Evolutionary conservation across 2,888 invertebrate genomes (phyloP), one percentile per base, ranked within the genome.

Genomic region (Phyto melanocephala): DNA sequence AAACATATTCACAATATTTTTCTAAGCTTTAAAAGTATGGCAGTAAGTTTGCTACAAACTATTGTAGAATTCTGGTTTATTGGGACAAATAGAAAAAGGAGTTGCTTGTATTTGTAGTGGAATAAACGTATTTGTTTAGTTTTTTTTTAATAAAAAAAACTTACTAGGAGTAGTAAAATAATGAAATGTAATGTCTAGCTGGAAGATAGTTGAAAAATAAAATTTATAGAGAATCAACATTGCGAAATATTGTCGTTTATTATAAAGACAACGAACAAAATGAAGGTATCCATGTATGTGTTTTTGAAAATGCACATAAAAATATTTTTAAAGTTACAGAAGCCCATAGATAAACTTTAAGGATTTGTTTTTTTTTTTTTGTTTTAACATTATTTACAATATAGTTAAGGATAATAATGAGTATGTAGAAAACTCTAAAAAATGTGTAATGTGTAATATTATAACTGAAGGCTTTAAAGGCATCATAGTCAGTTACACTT

Each of bases 221-320:
- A 17, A 37, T 17, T 37, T 17, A 60, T 56, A 8, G 15, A 60
- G 40, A 13, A 42, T 13, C 52, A 60, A 11, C 33, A 62, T 11
- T 33, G 22, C 35, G 15, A 52, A 60, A 68, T 22, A 68, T 68
- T 28, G 58, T 22, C 35, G 1, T 37, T 58, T 54, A 40, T 68
- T 22, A 28, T 20, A 60, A 35, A 11, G 47, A 68, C n/a, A 42
- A 8, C 33, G 22, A 17, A 28, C n/a, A 33, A 50, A 42, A 7
- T 1, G 11, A 37, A 37, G 13, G 22, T 20, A 15, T 50, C n/a
- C n/a, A n/a, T n/a, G n/a, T n/a, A n/a, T n/a, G n/a, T n/a, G n/a
- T n/a, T n/a, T n/a, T 24, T 33, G 13, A n/a, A 58, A 22, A 68
- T 67, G 40, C 24, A 60, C 40, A 47, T 58, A 37, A 17, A 75